Evolutionary conservation across 2,888 invertebrate genomes (phyloP), one percentile per base, ranked within the genome.

Genomic region (Vandiemenella viatica): DNA sequence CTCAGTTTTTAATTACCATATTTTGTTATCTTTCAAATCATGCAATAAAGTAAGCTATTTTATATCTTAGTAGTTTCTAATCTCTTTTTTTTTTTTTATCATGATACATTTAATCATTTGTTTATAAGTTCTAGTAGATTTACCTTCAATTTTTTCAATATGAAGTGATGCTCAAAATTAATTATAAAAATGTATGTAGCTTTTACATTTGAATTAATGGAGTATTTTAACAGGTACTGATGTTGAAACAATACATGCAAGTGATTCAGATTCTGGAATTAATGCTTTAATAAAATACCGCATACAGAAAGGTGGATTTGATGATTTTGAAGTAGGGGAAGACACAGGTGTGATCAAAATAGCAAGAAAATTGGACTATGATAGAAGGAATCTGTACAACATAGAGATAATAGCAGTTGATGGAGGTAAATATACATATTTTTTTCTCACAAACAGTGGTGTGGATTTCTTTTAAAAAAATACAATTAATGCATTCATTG

Each of bases 341-440:
- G 69, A 68, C 0, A 80, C 80, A 0, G 93, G 93, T 0, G 71
- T 80, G 1, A 75, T 93, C 17, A 76, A 73, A 0, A 83, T 92
- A 0, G 74, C 83, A 0, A 77, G 81, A 0, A 81, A 80, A 59
- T 71, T 95, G 22, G 90, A 93, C 65, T 90, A 77, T 59, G 91
- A 91, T 59, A 73, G 80, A 53, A 72, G 85, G 44, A 80, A 81
- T 57, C 80, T 80, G 0, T 91, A 90, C 62, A 76, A 79, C 56
- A 78, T 92, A 56, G 83, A 86, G 65, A 76, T 90, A 15, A 72
- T 83, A 49, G 89, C 88, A n/a, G 74, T 79, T 7, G 90, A 90
- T 67, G 71, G 78, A 64, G 85, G 83, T 74, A 60, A 60, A 47
- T 13, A 41, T 32, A 10, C 43, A 16, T 49, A 19, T 46, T 47